These are phyloP conservation scores for Tretioscincus oriximinensis DNA, from an alignment of 2,113 vertebrate genomes.

Conservation along the genomic window DNA sequence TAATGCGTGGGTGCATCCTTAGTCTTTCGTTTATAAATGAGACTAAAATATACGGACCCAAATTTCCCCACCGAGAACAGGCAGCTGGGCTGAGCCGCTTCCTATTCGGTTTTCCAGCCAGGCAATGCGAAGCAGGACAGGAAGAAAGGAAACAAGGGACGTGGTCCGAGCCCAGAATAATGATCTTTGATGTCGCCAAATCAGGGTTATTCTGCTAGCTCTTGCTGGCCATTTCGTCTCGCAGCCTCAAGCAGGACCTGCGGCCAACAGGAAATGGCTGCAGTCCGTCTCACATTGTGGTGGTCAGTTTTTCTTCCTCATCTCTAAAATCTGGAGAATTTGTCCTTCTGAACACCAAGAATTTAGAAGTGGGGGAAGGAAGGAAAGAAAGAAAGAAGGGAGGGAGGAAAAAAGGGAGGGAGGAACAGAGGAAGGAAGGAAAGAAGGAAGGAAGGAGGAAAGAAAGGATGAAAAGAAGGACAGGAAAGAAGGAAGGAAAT, in stretches of 20 bases:
- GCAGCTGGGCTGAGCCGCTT: background rate
- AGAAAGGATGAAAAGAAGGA: conserved; percentile 15
- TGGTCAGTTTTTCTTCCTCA: conserved; percentile 40
- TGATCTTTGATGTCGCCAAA: conserved; percentile 46
- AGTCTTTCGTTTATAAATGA: conserved; percentile 35
- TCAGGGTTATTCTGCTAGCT: conserved; percentile 35
- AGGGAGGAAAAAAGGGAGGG: conserved; percentile 20
- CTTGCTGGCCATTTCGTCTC: conserved; percentile 43
- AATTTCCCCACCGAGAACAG: conserved; percentile 23
- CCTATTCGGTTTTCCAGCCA: background rate
- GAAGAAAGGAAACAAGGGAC: conserved; percentile 23
- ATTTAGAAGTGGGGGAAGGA: background rate
- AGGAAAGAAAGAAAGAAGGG: background rate
- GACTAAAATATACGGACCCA: conserved; percentile 40
- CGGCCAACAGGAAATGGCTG: conserved; percentile 55
- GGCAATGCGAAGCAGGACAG: background rate
- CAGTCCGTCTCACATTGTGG: conserved; percentile 64
- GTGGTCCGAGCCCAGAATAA: conserved; percentile 52
- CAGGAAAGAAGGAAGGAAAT: conserved; percentile 33
- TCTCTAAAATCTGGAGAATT: conserved; percentile 40
- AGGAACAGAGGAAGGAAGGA: conserved; percentile 25
- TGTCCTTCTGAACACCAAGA: conserved; percentile 40
- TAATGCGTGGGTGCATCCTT: too few relatives aligned
- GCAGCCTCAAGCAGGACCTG: conserved; percentile 16
- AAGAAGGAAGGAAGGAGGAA: accelerated